A percentile compares a stretch with the other conserved stretches of the same genome.
These are phyloP conservation scores for Parnassius orleans DNA, from an alignment of 2,888 invertebrate species.

Conservation along the genomic window DNA sequence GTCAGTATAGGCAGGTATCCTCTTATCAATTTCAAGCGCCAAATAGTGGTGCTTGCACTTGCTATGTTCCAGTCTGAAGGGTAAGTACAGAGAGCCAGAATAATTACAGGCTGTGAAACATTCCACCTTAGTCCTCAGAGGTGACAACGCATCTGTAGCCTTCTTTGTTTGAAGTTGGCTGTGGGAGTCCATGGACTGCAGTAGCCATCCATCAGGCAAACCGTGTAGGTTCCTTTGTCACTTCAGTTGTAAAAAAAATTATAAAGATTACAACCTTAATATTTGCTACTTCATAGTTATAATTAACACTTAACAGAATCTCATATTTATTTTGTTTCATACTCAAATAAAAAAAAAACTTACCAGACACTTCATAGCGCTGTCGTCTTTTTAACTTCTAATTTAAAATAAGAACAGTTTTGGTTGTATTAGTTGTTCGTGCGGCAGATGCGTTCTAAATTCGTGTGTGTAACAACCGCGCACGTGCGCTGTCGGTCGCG, in stretches of 20 bases:
- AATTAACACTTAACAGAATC: not conserved
- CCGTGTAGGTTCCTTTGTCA: too few relatives aligned
- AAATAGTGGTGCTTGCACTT: too few relatives aligned
- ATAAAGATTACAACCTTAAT: not conserved
- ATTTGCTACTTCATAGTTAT: not conserved
- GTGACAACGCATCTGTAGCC: too few relatives aligned
- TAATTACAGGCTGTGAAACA: too few relatives aligned
- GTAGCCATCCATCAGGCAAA: too few relatives aligned
- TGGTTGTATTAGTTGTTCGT: slow-evolving; percentile 52
- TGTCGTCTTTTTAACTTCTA: slow-evolving; percentile 57
- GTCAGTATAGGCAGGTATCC: too few relatives aligned
- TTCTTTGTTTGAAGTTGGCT: too few relatives aligned
- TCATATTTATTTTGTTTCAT: not conserved
- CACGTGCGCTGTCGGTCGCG: slow-evolving; percentile 57
- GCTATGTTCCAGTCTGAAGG: too few relatives aligned
- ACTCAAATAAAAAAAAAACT: slow-evolving; percentile 37
- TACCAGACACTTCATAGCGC: slow-evolving; percentile 59
- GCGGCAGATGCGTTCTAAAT: slow-evolving; percentile 37
- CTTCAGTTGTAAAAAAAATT: not conserved
- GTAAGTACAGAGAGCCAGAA: too few relatives aligned
- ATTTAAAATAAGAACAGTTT: slow-evolving; percentile 63
- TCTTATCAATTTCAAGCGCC: too few relatives aligned
- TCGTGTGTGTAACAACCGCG: slow-evolving; percentile 44
- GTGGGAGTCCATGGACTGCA: too few relatives aligned
- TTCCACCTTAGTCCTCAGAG: too few relatives aligned